These are phyloP conservation scores for Elaphurus davidianus DNA, from an alignment of 2,113 vertebrate genomes.

Conservation along the genomic window DNA sequence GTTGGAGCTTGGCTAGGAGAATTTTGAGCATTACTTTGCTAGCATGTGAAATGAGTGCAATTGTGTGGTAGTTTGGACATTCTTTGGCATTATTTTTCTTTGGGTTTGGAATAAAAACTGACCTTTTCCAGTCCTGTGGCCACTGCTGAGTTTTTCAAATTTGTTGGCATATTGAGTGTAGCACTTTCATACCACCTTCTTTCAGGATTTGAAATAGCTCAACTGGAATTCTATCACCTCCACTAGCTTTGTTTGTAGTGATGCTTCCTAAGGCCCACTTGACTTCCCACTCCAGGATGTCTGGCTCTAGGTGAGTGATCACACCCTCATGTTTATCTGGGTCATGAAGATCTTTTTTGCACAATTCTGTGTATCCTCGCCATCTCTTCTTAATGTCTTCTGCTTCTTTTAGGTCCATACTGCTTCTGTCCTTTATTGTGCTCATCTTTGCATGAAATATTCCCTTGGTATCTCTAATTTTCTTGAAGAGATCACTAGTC, in stretches of 20 bases:
- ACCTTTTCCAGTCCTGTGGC: not conserved
- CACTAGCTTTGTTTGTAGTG: not conserved
- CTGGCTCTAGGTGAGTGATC: not conserved
- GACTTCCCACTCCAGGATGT: not conserved
- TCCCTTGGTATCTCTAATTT: not conserved
- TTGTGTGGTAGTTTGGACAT: not conserved
- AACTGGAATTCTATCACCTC: not conserved
- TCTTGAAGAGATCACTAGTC: not conserved
- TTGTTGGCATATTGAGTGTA: not conserved
- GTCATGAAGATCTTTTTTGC: not conserved
- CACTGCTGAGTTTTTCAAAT: not conserved
- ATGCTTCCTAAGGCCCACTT: not conserved
- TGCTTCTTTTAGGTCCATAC: not conserved
- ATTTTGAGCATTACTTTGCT: not conserved
- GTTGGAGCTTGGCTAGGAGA: not conserved
- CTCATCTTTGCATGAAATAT: not conserved
- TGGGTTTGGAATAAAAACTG: not conserved
- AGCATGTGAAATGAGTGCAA: not conserved
- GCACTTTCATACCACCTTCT: not conserved
- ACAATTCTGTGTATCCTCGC: not conserved
- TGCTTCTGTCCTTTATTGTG: not conserved
- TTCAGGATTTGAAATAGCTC: not conserved
- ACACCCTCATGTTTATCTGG: not conserved
- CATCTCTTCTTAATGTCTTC: not conserved
- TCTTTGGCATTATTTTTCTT: not conserved